Evolutionary conservation across 2,888 invertebrate species (phyloP), one percentile per base, ranked within the genome.

Genomic region (Troides helena): DNA sequence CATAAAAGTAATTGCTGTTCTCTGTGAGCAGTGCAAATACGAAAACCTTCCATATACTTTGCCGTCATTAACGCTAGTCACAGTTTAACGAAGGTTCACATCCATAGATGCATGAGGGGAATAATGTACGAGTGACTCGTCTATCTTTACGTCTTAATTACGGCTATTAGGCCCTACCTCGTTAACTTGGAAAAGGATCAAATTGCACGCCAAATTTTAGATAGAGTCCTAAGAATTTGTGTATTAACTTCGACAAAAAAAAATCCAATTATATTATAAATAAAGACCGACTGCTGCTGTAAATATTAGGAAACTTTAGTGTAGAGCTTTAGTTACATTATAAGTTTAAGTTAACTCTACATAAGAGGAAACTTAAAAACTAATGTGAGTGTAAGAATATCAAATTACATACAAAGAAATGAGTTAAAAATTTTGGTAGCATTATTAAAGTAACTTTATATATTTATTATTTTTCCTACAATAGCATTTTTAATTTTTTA

Each of bases 111-210:
- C 86, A 87, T 85, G 88, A 88, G 82, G 80, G 80, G 75, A 62
- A 79, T 84, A 84, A 85, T 85, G 83, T 81, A 76, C 77, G 72
- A n/a, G 21, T 62, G 69, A 71, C 77, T 80, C 78, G 76, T 81
- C 83, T 86, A 88, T 87, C 88, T 88, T 87, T 85, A 90, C 85
- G 87, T 89, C 90, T 90, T 88, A 88, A 91, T 91, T 87, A 83
- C 78, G 76, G 75, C 83, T 86, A 87, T 88, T 87, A 88, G 80
- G 71, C 72, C 75, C 73, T 73, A 73, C 75, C 75, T 78, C 81
- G 74, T 76, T 76, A 80, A 74, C 74, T 72, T 69, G 23, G 43
- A 53, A 43, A 39, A 61, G 66, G 60, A 67, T 58, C 64, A 62
- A 69, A 69, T 74, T 62, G 53, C 66, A 62, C 17, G 39, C n/a